Evolutionary conservation across 2,113 vertebrate species (phyloP), one percentile per base, ranked within the genome.

Genomic region (Eulemur macaco): DNA sequence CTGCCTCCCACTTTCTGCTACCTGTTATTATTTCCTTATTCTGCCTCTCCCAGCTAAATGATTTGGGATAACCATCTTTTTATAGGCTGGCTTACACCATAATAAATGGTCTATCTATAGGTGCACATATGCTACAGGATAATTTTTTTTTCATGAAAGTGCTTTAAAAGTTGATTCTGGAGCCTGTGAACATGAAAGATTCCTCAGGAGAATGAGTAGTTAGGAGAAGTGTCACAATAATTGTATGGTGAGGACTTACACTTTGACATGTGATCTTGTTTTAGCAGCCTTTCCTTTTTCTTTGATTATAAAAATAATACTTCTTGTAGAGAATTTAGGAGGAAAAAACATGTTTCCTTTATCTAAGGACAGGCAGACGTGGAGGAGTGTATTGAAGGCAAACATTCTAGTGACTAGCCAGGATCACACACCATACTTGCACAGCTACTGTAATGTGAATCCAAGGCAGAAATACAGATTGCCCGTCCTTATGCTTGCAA

Each of bases 351-450:
- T 52, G 37, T 66, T 76, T 77, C 27, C 81, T 88, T 58, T 45
- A 29, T 66, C 39, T 17, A 47, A 87, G 77, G 87, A 47, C 56
- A 81, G 21, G 42, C 90, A 84, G 81, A 68, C 50, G 31, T 64
- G 63, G 86, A 77, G 81, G 92, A 87, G 89, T 93, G 2, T 77
- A 80, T 91, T 97, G 86, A 92, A 81, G 64, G 90, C 64, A 95
- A 96, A 95, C 84, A 96, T 31, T 78, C 89, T 84, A 64, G 89
- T 89, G 84, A 97, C n/a, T 54, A 89, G 87, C 50, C 74, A 74
- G 37, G 93, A 17, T 83, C 92, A 82, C 60, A 58, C n/a, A n/a
- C 86, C 73, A 39, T n/a, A 56, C 54, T 86, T 69, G 50, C 50
- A 71, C 60, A 27, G 68, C 69, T 83, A 50, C 64, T 68, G n/a